Percentiles rank a stretch among this genome's conserved stretches.
phyloP scores from a whole-genome alignment of 2,888 invertebrate species.

The Hypomecis atomaria region DNA sequence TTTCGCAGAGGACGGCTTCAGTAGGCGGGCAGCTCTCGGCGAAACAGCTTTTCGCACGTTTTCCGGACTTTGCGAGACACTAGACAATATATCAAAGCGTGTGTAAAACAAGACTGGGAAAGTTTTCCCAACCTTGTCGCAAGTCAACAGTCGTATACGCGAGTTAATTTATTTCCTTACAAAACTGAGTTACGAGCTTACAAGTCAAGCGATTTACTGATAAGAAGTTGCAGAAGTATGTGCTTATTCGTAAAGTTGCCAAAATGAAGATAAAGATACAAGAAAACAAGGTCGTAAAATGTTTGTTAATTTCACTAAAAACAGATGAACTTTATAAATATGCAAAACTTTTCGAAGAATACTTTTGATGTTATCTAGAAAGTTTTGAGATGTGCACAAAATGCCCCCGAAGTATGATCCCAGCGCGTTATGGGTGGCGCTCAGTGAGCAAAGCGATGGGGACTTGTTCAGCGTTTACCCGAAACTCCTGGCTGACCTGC shows the following conservation, averaged over 20 bases:
- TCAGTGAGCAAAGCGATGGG: slow-evolving; percentile 82
- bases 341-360: neutral
- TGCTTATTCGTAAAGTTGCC: too few relatives aligned
- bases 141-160: too few relatives aligned
- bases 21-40: slow-evolving; percentile 60
- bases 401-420: slow-evolving; percentile 72
- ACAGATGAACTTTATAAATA: neutral
- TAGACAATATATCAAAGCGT: neutral
- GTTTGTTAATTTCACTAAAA: too few relatives aligned
- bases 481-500: slow-evolving; percentile 85
- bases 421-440: slow-evolving; percentile 81
- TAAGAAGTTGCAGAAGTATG: too few relatives aligned
- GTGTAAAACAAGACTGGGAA: neutral
- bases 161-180: too few relatives aligned
- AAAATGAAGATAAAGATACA: too few relatives aligned
- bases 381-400: slow-evolving; percentile 50
- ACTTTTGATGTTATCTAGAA: neutral
- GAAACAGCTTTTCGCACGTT: slow-evolving; percentile 45
- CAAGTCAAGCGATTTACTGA: too few relatives aligned
- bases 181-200: too few relatives aligned
- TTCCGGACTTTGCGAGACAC: too few relatives aligned
- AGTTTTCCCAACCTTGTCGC: too few relatives aligned
- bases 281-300: too few relatives aligned
- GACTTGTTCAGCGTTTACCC: slow-evolving; percentile 88
- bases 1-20: slow-evolving; percentile 47